Percentiles rank a stretch among this genome's conserved stretches.
Evolutionary conservation across 2,797 vertebrate genomes (phyloP).

Genomic region (Ambastaia sidthimunki): DNA sequence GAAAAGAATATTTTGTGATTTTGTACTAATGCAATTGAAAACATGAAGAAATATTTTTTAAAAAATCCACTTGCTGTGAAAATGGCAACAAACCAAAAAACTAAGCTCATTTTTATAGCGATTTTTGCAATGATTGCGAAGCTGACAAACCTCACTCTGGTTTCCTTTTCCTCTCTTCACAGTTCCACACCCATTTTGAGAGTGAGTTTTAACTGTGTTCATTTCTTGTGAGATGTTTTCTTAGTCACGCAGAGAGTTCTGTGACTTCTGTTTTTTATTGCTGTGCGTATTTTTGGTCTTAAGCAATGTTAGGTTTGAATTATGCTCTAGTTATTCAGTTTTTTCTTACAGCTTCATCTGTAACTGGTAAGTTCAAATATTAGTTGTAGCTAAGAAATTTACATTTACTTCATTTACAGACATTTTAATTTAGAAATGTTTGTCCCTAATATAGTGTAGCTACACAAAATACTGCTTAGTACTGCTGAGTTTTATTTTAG

Average conservation of each 20-base stretch:
- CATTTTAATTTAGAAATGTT: not conserved
- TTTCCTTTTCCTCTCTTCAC: constrained; percentile 6
- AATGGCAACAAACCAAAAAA: not conserved
- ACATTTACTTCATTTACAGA: too few relatives aligned
- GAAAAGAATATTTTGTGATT: too few relatives aligned
- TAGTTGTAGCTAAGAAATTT: not conserved
- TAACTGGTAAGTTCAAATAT: constrained; percentile 36
- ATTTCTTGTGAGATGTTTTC: not conserved
- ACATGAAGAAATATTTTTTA: too few relatives aligned
- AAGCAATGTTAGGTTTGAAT: constrained; percentile 9
- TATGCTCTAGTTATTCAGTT: constrained; percentile 5
- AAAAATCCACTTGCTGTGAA: too few relatives aligned
- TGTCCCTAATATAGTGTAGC: not conserved
- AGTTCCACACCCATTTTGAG: not conserved
- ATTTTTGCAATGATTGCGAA: not conserved
- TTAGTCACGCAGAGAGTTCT: not conserved
- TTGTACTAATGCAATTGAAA: too few relatives aligned
- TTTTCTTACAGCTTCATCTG: constrained; percentile 13
- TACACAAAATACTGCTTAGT: not conserved
- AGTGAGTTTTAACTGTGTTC: not conserved
- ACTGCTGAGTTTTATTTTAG: not conserved
- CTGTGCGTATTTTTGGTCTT: not conserved
- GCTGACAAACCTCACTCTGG: not conserved
- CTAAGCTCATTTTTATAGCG: not conserved
- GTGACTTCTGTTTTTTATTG: not conserved